A percentile compares a stretch with the other conserved stretches of the same genome.
These are phyloP conservation scores for Geotrupes spiniger DNA, from an alignment of 2,888 invertebrate species.

Conservation along the genomic window DNA sequence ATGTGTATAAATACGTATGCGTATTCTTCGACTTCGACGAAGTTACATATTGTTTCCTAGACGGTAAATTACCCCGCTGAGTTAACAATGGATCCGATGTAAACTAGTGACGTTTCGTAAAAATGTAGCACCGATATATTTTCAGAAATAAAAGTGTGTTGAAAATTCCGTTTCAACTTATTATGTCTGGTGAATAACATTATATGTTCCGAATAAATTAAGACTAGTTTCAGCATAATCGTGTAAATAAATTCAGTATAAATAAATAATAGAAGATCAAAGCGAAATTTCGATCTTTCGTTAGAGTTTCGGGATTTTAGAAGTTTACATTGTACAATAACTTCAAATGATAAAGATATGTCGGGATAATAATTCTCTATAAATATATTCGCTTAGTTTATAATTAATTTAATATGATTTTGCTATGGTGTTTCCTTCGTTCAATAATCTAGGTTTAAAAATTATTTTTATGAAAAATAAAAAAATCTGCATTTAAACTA, in stretches of 20 bases:
- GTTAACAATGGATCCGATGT: no score
- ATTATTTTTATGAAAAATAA: no score
- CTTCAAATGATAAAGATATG: conserved; percentile 19
- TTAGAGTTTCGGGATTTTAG: conserved; percentile 21
- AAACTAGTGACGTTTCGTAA: background rate
- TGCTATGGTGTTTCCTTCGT: no score
- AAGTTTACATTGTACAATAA: conserved; percentile 15
- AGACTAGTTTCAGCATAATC: conserved; percentile 20
- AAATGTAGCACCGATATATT: conserved; percentile 11
- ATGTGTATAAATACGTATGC: no score
- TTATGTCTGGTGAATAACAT: conserved; percentile 18
- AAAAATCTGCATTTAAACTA: background rate
- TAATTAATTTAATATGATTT: no score
- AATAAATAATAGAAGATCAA: conserved; percentile 23
- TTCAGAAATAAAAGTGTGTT: conserved; percentile 23
- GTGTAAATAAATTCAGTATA: conserved; percentile 22
- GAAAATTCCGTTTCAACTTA: conserved; percentile 22
- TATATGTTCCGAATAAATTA: conserved; percentile 17
- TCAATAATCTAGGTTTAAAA: no score
- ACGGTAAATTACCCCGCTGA: no score
- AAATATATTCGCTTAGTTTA: conserved; percentile 3
- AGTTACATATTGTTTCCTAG: no score
- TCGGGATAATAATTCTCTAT: conserved; percentile 11
- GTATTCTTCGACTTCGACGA: no score
- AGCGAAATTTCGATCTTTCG: conserved; percentile 22